Conservation (phyloP, 92 coral and sea anemone genomes). For the Porites divaricata region DNA sequence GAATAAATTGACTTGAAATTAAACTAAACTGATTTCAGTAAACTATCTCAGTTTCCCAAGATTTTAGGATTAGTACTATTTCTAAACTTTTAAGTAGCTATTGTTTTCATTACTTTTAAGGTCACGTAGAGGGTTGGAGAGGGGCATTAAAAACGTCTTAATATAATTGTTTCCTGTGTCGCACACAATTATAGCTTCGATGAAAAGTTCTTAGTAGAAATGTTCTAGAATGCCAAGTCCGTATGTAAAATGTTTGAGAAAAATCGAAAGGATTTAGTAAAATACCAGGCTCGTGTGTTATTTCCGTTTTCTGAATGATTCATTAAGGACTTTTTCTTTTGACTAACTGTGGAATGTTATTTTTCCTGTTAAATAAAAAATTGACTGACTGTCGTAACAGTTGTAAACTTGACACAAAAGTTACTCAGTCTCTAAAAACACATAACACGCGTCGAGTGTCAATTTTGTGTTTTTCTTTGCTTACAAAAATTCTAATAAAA, state of each 20-base stretch:
- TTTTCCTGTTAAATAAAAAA: slow-evolving; percentile 11
- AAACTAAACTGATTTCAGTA: neutral
- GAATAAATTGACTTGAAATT: neutral
- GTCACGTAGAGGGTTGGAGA: neutral
- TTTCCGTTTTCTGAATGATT: slow-evolving; percentile 18
- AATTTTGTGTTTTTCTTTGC: neutral
- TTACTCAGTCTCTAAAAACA: neutral
- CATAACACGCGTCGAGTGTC: neutral
- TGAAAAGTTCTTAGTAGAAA: slow-evolving; percentile 19
- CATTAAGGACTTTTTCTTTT: neutral
- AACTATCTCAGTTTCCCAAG: neutral
- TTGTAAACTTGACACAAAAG: neutral
- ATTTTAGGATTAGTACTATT: neutral
- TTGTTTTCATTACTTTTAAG: neutral
- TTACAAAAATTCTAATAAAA: too few species aligned
- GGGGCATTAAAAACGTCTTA: neutral
- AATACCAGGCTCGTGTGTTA: neutral
- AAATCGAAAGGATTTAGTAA: slow-evolving; percentile 14
- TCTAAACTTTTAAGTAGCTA: neutral
- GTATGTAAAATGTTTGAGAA: neutral
- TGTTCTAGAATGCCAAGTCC: neutral
- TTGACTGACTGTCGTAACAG: neutral
- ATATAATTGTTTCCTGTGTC: slow-evolving; percentile 16
- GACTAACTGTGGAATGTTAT: neutral
- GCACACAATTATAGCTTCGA: neutral